Evolutionary conservation across 1,140 invertebrate species (phyloP), one percentile per base, ranked within the genome.

Genomic region (Lysiphlebus fabarum): DNA sequence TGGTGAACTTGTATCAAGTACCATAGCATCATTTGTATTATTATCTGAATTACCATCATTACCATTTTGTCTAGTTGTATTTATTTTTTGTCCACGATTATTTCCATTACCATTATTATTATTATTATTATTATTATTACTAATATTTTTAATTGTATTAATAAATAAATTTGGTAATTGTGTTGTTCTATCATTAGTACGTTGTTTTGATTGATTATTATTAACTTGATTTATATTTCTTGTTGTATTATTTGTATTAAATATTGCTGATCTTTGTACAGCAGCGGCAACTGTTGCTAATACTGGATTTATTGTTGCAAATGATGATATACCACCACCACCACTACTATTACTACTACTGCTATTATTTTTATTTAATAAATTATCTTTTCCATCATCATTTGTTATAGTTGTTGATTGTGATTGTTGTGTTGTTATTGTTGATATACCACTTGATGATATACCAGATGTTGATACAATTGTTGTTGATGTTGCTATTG

Each of bases 1-100:
- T 0, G 92, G 91, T 9, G 90, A 92, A 53, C 90, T 90, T 82
- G 86, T 86, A 65, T 89, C 88, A 37, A 51, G 72, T 53, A 41
- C 79, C 58, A 55, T 63, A 59, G 12, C 34, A 57, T 66, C 61
- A 59, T 57, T 26, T 71, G 81, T 41, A 73, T 42, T 59, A 60
- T 65, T 0, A 65, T 59, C 26, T 51, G 36, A 33, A 51, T 51
- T 36, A 1, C 33, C 33, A 9, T 82, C 81, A 53, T 71, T 79
- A 4, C 79, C 80, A 45, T 81, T 81, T 38, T 82, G 78, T 10
- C 64, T 66, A 36, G 66, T 73, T 57, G 53, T 4, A 51, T 49
- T 36, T 47, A 37, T 33, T 58, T 61, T 47, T 12, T 42, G 17
- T 11, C 42, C 26, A n/a, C 56, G 33, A 10, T 38, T 37, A 58